These are phyloP conservation scores for Anableps anableps DNA, from an alignment of 2,797 vertebrate genomes.

Conservation along the genomic window DNA sequence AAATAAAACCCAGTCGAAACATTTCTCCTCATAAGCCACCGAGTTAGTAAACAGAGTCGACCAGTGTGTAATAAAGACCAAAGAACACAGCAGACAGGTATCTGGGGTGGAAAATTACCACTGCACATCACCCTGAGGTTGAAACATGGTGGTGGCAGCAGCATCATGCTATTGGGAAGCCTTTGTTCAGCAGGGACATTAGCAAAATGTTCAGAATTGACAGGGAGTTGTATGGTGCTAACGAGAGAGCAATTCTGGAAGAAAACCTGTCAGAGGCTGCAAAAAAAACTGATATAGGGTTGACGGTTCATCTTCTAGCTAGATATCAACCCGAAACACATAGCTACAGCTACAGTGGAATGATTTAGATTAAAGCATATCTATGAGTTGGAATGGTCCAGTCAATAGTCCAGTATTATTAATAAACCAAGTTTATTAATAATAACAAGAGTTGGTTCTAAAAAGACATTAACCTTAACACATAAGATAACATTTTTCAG, in stretches of 20 bases:
- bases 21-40: background rate
- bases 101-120: background rate
- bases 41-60: background rate
- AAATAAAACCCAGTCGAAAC: background rate
- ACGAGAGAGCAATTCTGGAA: too few relatives aligned
- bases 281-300: too few relatives aligned
- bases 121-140: background rate
- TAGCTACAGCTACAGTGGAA: background rate
- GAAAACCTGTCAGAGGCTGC: too few relatives aligned
- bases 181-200: background rate
- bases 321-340: background rate
- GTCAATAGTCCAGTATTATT: too few relatives aligned
- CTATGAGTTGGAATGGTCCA: too few relatives aligned
- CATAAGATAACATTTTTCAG: too few relatives aligned
- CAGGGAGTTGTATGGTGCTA: too few relatives aligned
- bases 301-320: background rate
- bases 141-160: background rate
- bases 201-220: background rate
- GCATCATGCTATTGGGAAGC: background rate
- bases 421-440: too few relatives aligned
- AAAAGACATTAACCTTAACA: background rate
- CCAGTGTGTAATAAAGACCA: background rate
- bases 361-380: too few relatives aligned
- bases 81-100: background rate
- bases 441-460: background rate